Base-by-base conservation (phyloP, 2,888 invertebrate species). In the Stegophylla sp. region DNA sequence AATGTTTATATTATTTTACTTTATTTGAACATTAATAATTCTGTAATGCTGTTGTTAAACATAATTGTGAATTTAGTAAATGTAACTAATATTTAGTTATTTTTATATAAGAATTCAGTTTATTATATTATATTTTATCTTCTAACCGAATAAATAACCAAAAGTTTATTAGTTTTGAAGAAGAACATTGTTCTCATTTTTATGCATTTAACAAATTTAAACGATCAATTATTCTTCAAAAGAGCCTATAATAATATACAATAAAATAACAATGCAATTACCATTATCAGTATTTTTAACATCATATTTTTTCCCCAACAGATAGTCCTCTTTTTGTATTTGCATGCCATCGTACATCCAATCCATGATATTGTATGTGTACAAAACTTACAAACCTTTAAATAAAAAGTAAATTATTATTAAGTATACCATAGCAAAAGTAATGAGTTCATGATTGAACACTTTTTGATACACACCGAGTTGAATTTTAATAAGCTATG, bases 311-410 rank as follows among this genome's bases (percentile, higher is more conserved):
- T 61, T 69, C 12, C 79, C 79, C 48, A 79, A 61, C 17, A 79
- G 79, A 63, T 79, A 79, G 23, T 79, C 79, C 23, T 79, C 79
- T 34, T 71, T 79, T 61, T 79, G 69, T 61, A 79, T 10, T 71
- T 51, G 20, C 4, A 34, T 51, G 48, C 79, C 79, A 41, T 71
- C 61, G 1, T 79, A 79, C 79, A 79, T 79, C 79, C 79, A 79
- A 23, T 79, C 79, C 79, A 91, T 91, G 53, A 13, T 53, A 9
- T n/a, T n/a, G n/a, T 76, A 0, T 12, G 34, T 61, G 10, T 28
- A n/a, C n/a, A n/a, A n/a, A n/a, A n/a, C n/a, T 15, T 20, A 1
- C 2, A 17, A 23, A 56, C 4, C 63, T 63, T 20, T 5, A 64
- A 20, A 5, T 23, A 75, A 75, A n/a, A n/a, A n/a, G n/a, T 20